Evolutionary conservation across 2,113 vertebrate genomes (phyloP).

Genomic region (Pelvicachromis taeniatus): DNA sequence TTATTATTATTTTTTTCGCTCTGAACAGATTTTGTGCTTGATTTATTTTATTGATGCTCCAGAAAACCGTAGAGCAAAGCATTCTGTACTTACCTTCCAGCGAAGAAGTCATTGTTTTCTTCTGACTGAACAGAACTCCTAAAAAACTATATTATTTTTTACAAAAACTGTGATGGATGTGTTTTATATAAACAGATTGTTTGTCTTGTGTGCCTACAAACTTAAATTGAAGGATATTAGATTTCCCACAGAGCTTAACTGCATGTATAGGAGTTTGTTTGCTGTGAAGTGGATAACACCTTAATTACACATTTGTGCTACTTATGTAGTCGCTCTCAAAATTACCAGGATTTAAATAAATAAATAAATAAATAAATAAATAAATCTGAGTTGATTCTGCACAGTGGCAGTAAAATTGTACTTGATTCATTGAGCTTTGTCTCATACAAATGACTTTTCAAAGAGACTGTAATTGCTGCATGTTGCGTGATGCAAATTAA

Average conservation of each 20-base stretch:
- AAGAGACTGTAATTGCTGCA: constrained; percentile 59
- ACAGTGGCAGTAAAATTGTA: constrained; percentile 18
- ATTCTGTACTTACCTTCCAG: not conserved
- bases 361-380: not conserved
- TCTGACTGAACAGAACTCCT: not conserved
- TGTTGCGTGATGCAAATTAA: constrained; percentile 63
- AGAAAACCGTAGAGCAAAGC: not conserved
- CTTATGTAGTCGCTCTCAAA: constrained; percentile 25
- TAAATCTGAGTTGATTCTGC: constrained; percentile 9
- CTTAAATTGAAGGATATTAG: not conserved
- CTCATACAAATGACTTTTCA: constrained; percentile 60
- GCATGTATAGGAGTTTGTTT: not conserved
- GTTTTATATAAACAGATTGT: not conserved
- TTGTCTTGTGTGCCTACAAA: not conserved
- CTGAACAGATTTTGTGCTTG: not conserved
- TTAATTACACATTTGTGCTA: constrained; percentile 8
- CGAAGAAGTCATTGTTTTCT: not conserved
- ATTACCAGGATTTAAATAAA: not conserved
- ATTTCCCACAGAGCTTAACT: not conserved
- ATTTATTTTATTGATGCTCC: not conserved
- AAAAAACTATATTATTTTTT: not conserved
- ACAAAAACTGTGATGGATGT: not conserved
- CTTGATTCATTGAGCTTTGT: constrained; percentile 63
- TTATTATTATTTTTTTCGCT: not conserved
- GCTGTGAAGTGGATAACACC: not conserved